Base-by-base conservation (phyloP, 2,888 invertebrate species). In the Apotomis betuletana region DNA sequence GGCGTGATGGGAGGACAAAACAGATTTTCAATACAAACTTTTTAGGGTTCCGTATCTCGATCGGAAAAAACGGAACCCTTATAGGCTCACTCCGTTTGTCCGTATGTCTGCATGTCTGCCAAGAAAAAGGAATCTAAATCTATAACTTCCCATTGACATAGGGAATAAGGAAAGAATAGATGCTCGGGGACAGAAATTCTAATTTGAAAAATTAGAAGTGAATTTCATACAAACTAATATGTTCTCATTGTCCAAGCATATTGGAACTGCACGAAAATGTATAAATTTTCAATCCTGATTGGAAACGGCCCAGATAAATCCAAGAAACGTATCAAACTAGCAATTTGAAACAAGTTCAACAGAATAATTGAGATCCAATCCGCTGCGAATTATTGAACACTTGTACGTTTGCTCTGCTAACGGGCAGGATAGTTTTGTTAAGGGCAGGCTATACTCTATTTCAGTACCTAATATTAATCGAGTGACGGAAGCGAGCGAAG, bases 361-460 rank as follows among this genome's bases (percentile, higher is more conserved):
- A 46, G 72, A 72, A 72, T 72, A 72, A 68, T 72, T 72, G 67
- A 68, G 72, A 72, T 68, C 67, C 67, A 54, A 68, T 72, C 46
- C 67, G 44, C 41, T 57, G 62, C 51, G 72, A 72, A 72, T 72
- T 72, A 72, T 72, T 72, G 67, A 72, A 68, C 72, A 68, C 67
- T 57, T 67, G 67, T 63, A 68, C 67, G 72, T 72, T 68, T 63
- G 54, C 72, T 41, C 72, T 58, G 67, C 72, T 72, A 72, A 72
- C 72, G 52, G 60, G 44, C 54, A 52, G 72, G 52, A 72, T 67
- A 62, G 71, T 67, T 63, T 10, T 52, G 38, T 72, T 72, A 68
- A 72, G 67, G 58, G 52, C 41, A 41, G 5, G 41, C 6, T 41
- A 27, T 27, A 27, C 27, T 27, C 27, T 2, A 6, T 6, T 41